Evolutionary conservation across 2,797 vertebrate genomes (phyloP), one percentile per base, ranked within the genome.

Genomic region (Crocodylus rhombifer): DNA sequence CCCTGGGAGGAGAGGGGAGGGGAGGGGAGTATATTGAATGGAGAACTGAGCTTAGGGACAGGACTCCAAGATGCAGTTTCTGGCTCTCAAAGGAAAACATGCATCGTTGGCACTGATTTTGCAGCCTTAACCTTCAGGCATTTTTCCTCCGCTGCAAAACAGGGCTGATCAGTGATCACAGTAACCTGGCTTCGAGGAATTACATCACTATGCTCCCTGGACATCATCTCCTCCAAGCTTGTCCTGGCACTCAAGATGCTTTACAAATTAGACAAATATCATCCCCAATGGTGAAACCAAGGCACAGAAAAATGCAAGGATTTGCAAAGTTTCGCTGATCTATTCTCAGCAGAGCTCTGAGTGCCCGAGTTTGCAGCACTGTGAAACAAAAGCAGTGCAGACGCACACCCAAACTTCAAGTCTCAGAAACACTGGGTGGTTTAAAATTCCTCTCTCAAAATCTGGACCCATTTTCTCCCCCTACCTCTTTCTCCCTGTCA

Each of bases 291-390:
- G n/a, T 16, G 64, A 67, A 67, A 67, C 64, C 12, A 30, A 67
- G 64, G 64, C 64, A 67, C 17, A 67, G 64, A 33, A 17, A 30
- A 5, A 18, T 33, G 64, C n/a, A 5, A 6, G 17, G 64, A 67
- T 30, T 33, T 67, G n/a, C 28, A n/a, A n/a, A 30, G 33, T 8
- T 28, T 67, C 28, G 9, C n/a, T 16, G 17, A 67, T n/a, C 16
- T 18, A 30, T 16, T 30, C 28, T n/a, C 20, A 17, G 64, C 64
- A 67, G 64, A 67, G n/a, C 89, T 94, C 89, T 0, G 1, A 84
- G 55, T 94, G 96, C 89, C 94, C 94, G 91, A 90, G 80, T 95
- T 95, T 89, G 93, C 90, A 0, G 3, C 0, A 1, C 86, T 92
- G 81, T 18, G 91, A 1, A 21, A 36, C 56, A 79, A 91, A 84